Percentiles rank a stretch among this genome's conserved stretches.
These are phyloP conservation scores for Triplophysa siluroides DNA, from an alignment of 2,113 vertebrate species.

Conservation along the genomic window DNA sequence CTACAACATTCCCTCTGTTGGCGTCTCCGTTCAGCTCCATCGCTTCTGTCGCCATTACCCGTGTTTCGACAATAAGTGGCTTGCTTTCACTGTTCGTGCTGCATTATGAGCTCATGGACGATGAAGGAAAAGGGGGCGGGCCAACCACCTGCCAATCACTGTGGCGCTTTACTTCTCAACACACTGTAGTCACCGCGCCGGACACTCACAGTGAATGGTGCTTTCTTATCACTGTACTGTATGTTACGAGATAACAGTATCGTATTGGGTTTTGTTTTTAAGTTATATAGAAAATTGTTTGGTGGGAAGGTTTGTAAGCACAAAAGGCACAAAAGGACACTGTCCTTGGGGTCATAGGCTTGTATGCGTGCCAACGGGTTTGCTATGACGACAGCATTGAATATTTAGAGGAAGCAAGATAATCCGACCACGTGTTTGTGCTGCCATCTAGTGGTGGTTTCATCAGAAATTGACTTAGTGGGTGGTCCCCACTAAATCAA, in stretches of 20 bases:
- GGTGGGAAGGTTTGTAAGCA: background rate
- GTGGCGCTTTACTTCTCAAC: background rate
- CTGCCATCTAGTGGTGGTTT: conserved; percentile 21
- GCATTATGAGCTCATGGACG: conserved; percentile 26
- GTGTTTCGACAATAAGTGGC: background rate
- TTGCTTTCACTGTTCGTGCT: background rate
- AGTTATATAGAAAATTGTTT: too few species aligned
- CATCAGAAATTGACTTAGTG: too few species aligned
- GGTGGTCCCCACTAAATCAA: too few species aligned
- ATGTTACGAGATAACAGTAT: too few species aligned
- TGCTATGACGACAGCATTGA: background rate
- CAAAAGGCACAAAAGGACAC: background rate
- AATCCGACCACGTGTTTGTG: background rate
- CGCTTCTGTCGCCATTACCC: conserved; percentile 60
- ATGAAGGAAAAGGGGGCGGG: conserved; percentile 3
- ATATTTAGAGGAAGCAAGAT: too few species aligned
- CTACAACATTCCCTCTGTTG: conserved; percentile 52
- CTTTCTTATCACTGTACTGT: background rate
- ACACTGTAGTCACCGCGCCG: background rate
- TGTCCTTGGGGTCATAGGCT: background rate
- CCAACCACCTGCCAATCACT: background rate
- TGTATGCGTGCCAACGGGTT: background rate
- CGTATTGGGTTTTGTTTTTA: too few species aligned
- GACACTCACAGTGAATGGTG: background rate
- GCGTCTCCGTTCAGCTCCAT: conserved; percentile 69